A percentile compares a stretch with the other conserved stretches of the same genome.
Evolutionary conservation across 2,113 vertebrate species (phyloP).

Genomic region (Sylvicapra grimmia): DNA sequence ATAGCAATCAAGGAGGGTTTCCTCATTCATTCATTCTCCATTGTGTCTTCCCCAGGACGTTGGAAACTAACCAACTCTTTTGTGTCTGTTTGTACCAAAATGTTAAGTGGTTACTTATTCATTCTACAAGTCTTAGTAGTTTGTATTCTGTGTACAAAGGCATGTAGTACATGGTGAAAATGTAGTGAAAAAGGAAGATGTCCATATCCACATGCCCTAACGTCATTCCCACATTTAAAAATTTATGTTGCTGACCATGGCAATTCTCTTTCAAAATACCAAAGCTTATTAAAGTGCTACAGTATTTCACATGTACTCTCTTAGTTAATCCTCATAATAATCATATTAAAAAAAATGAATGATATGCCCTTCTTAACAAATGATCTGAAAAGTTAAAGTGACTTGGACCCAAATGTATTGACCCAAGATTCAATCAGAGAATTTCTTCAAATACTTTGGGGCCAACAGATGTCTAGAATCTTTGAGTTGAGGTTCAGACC

Average conservation of each 20-base stretch:
- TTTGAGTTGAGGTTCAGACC: not conserved
- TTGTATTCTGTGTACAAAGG: not conserved
- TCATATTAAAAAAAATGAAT: not conserved
- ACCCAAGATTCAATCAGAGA: not conserved
- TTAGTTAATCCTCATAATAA: not conserved
- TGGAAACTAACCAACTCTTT: not conserved
- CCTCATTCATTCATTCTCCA: not conserved
- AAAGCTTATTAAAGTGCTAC: not conserved
- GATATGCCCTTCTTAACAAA: not conserved
- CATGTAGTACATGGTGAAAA: not conserved
- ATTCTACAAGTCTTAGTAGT: not conserved
- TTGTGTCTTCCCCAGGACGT: not conserved
- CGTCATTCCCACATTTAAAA: not conserved
- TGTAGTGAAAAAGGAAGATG: not conserved
- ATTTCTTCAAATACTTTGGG: not conserved
- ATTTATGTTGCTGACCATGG: not conserved
- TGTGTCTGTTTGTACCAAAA: not conserved
- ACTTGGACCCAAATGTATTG: not conserved
- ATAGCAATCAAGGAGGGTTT: not conserved
- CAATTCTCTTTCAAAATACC: not conserved
- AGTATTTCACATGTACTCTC: not conserved
- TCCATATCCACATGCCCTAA: not conserved
- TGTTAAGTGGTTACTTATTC: not conserved
- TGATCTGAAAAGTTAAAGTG: not conserved
- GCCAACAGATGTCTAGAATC: not conserved